Percentiles rank a stretch among this genome's conserved stretches.
phyloP scores from a whole-genome alignment of 2,113 vertebrate genomes.

The Phoxinus phoxinus region DNA sequence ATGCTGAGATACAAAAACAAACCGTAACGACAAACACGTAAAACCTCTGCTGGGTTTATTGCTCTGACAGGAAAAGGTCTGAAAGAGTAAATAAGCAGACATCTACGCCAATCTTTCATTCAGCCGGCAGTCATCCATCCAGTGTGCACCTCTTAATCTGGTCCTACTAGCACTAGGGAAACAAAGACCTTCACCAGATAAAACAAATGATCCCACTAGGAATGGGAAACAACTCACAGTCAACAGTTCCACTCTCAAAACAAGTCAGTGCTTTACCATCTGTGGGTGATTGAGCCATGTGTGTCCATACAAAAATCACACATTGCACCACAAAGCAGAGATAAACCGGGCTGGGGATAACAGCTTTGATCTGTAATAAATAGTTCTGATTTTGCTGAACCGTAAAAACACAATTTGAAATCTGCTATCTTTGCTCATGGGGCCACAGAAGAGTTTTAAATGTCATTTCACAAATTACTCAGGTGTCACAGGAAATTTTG shows the following conservation, averaged over 20 bases:
- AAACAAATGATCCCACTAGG: conserved; percentile 78
- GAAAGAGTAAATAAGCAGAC: conserved; percentile 68
- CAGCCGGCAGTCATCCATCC: conserved; percentile 74
- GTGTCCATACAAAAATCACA: conserved; percentile 21
- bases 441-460: neutral
- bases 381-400: neutral
- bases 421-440: neutral
- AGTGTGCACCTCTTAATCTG: conserved; percentile 80
- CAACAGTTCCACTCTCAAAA: conserved; percentile 51
- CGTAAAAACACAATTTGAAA: neutral
- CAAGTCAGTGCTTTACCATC: conserved; percentile 28
- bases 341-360: neutral
- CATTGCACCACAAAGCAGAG: neutral
- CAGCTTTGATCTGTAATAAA: too few species aligned
- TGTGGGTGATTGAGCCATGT: conserved; percentile 12
- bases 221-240: conserved; percentile 75
- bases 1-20: conserved; percentile 50
- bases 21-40: conserved; percentile 69
- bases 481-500: neutral
- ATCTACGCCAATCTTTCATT: conserved; percentile 77
- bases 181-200: conserved; percentile 78
- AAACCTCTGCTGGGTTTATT: conserved; percentile 71
- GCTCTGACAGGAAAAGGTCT: conserved; percentile 71
- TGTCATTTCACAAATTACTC: neutral
- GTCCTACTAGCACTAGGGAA: conserved; percentile 72